Conservation (phyloP, 2,888 invertebrate genomes). For the Sarcophaga carnaria region DNA sequence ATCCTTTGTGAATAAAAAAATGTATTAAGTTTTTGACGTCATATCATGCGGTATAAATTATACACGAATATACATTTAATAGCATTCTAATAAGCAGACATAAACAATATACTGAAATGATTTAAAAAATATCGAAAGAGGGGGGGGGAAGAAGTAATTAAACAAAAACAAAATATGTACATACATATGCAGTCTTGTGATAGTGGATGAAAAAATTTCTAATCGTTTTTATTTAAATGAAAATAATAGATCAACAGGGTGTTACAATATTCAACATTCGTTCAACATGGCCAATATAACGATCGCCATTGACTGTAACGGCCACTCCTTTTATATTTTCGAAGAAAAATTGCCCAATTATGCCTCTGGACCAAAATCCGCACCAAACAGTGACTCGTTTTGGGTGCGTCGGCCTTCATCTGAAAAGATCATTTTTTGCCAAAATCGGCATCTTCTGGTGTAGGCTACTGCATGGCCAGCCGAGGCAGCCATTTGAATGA, state of each 20-base stretch:
- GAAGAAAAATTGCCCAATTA: no score
- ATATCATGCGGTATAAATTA: background rate
- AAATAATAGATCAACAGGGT: constrained; percentile 18
- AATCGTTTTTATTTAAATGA: constrained; percentile 2
- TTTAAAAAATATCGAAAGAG: constrained; percentile 7
- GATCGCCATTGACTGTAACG: no score
- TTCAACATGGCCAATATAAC: no score
- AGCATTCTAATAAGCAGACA: constrained; percentile 37
- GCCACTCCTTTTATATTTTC: no score
- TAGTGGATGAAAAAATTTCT: constrained; percentile 37
- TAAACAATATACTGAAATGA: constrained; percentile 43
- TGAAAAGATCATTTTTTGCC: no score
- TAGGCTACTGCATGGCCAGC: no score
- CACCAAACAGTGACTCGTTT: no score
- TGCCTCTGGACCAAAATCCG: no score
- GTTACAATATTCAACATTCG: background rate
- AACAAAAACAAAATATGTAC: constrained; percentile 22
- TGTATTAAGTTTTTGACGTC: constrained; percentile 12
- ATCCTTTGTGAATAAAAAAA: no score
- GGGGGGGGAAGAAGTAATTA: background rate
- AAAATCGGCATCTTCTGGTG: no score
- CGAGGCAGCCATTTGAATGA: no score
- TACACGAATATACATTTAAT: background rate
- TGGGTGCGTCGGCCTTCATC: no score
- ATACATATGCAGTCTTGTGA: background rate